Evolutionary conservation across 2,113 vertebrate genomes (phyloP), one percentile per base, ranked within the genome.

Genomic region (Mellivora capensis): DNA sequence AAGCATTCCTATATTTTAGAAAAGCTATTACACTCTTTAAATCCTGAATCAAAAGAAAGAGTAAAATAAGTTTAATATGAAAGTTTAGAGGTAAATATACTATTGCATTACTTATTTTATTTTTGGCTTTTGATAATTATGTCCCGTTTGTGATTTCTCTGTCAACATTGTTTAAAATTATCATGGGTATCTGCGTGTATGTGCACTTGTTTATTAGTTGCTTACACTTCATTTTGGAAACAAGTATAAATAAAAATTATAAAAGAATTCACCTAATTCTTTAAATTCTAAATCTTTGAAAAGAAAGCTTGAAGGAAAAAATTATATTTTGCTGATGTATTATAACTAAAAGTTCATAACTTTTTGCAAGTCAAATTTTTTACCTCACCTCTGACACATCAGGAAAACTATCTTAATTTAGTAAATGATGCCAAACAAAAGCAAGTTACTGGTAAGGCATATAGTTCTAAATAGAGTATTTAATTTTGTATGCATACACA

Each of bases 371-470:
- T 87, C 14, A 90, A 52, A 72, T 9, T 23, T 87, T 79, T 42
- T 64, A 54, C 42, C 15, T 57, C 5, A 84, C 31, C 11, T 88
- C 69, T 91, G 21, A 52, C 37, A 93, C 52, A 67, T 94, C 88
- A 94, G 80, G 54, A 91, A 94, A 85, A 91, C 52, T 86, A 5
- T 61, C 59, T 67, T 96, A 74, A 93, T 96, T 89, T 96, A 84
- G 57, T 47, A 95, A 92, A 42, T 64, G 29, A 81, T 92, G 54
- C 27, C 87, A 97, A 96, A 71, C 17, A 95, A 87, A 92, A 97
- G 54, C 34, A 85, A 94, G 82, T 87, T 80, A 83, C 34, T 85
- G 69, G 39, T 84, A 54, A 85, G 47, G 29, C 37, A 39, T 20
- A 23, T 37, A 90, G 47, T 93, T 87, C 72, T 96, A 96, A 94